Conservation (phyloP, 2,797 vertebrate genomes). For the Tokudaia muenninki region DNA sequence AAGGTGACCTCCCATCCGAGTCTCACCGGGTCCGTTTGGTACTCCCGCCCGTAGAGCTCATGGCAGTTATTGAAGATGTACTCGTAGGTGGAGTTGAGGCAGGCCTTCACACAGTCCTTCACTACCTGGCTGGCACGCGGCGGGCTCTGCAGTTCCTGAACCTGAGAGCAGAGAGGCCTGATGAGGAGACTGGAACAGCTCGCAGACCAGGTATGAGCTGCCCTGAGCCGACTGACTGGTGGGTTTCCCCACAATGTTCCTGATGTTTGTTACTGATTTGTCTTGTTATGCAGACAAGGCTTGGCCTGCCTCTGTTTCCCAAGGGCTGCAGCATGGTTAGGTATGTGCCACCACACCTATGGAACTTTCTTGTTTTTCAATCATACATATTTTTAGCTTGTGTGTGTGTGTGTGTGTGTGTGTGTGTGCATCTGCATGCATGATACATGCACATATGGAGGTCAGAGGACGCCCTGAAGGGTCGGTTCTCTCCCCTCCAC, state of each 20-base stretch:
- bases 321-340: not conserved
- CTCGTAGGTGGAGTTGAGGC: constrained; percentile 98
- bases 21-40: constrained; percentile 90
- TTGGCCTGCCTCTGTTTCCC: not conserved
- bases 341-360: not conserved
- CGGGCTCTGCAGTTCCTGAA: constrained; percentile 93
- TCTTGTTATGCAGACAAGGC: not conserved
- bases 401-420: too few species aligned
- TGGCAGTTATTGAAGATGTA: constrained; percentile 99
- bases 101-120: constrained; percentile 98
- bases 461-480: not conserved
- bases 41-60: constrained; percentile 97
- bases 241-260: not conserved
- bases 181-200: not conserved
- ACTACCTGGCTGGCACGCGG: constrained; percentile 99
- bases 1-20: rapidly evolving
- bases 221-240: not conserved
- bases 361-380: not conserved
- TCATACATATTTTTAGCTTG: not conserved
- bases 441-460: not conserved
- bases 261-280: not conserved
- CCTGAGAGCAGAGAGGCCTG: not conserved
- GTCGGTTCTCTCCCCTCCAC: not conserved
- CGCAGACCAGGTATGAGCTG: not conserved
- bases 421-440: not conserved